Evolutionary conservation across 2,113 vertebrate genomes (phyloP).

Genomic region (Eupsittula cactorum): DNA sequence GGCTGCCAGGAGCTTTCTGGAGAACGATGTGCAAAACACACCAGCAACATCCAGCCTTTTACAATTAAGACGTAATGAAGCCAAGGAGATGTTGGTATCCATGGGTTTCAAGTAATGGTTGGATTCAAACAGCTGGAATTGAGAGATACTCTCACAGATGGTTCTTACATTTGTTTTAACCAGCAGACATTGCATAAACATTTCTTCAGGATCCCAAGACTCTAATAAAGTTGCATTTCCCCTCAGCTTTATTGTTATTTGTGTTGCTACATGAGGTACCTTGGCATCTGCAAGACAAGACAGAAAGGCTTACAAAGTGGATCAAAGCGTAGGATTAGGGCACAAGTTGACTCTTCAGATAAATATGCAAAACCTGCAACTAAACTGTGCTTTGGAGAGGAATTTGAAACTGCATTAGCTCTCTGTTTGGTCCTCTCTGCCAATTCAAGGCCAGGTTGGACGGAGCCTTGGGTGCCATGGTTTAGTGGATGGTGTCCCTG

Average conservation of each 20-base stretch:
- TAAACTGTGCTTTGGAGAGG: slow-evolving; percentile 8
- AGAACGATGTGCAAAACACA: background rate
- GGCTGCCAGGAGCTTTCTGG: background rate
- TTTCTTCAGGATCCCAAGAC: background rate
- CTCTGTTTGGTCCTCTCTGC: background rate
- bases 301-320: background rate
- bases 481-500: too few relatives aligned
- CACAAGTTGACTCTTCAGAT: background rate
- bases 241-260: background rate
- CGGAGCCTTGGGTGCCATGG: too few relatives aligned
- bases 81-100: background rate
- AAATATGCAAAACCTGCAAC: background rate
- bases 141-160: background rate
- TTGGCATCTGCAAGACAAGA: background rate
- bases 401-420: background rate
- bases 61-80: background rate
- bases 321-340: background rate
- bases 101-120: background rate
- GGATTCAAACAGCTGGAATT: background rate
- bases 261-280: background rate
- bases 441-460: background rate
- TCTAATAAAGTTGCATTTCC: background rate
- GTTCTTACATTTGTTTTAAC: slow-evolving; percentile 13
- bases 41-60: background rate
- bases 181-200: background rate